phyloP scores from a whole-genome alignment of 92 coral and sea anemone genomes.

The Epizoanthus illoricatus region DNA sequence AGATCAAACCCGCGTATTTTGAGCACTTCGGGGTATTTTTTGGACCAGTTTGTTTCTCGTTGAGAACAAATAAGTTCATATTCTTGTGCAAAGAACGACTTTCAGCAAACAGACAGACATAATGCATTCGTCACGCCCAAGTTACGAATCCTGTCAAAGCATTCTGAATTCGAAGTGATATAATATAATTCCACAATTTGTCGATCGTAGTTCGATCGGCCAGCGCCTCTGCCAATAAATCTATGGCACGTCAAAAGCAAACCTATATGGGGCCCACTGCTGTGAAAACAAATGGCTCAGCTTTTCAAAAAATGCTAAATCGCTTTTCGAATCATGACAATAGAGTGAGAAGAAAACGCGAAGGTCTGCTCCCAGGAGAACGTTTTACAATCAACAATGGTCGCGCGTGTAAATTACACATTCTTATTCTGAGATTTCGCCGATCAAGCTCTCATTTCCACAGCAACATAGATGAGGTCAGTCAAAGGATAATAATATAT shows the following conservation, averaged over 20 bases:
- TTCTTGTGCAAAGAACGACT: neutral
- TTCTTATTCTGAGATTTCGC: slow-evolving; percentile 14
- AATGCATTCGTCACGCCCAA: slow-evolving; percentile 38
- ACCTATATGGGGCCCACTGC: neutral
- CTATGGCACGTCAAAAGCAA: neutral
- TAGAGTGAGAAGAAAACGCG: neutral
- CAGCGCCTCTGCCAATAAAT: neutral
- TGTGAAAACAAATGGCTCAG: slow-evolving; percentile 1
- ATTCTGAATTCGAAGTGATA: neutral
- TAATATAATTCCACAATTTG: slow-evolving; percentile 14
- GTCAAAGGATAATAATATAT: neutral
- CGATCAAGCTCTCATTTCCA: neutral
- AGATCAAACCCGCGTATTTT: slow-evolving; percentile 4
- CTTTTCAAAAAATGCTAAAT: neutral
- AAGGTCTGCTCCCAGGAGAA: slow-evolving; percentile 5
- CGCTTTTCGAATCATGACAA: neutral
- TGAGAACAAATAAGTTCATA: neutral
- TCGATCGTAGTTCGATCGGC: slow-evolving; percentile 11
- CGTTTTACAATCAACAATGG: neutral
- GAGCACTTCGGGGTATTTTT: slow-evolving; percentile 8
- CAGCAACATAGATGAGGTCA: neutral
- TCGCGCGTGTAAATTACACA: neutral
- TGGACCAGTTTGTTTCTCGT: slow-evolving; percentile 14
- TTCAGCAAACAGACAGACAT: slow-evolving; percentile 1
- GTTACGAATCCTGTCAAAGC: slow-evolving; percentile 22